Evolutionary conservation across 2,888 invertebrate species (phyloP), one percentile per base, ranked within the genome.

Genomic region (Scelioninae gen. 2): DNA sequence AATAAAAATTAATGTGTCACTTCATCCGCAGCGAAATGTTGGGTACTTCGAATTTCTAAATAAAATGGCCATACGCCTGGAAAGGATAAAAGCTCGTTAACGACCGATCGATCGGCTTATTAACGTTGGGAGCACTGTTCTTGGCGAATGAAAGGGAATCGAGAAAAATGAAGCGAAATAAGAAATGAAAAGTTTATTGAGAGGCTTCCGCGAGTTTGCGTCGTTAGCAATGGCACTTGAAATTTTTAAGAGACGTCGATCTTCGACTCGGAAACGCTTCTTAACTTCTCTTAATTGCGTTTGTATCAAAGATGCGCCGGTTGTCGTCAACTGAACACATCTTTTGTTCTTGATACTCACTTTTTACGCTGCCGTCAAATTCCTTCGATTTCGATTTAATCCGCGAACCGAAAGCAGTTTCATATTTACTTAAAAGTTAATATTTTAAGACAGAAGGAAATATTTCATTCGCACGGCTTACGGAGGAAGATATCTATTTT

Each of bases 71-170:
- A 55, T 55, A 55, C 48, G 37, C 35, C 55, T 48, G 19, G 2
- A 55, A 53, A 68, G 63, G 58, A 73, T 73, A 64, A 69, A 69
- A 73, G 61, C 55, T 67, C 70, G 65, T 70, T 74, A 74, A 55
- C 67, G 61, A 70, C 52, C 67, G 67, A 67, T 74, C 70, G 70
- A 67, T 67, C 67, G 70, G 58, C 74, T 74, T 74, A 74, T 70
- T 70, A 74, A 74, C 63, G 74, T 60, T 70, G 22, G 16, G 46
- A 63, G 65, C 50, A 37, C 48, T 19, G 52, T 58, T 67, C 61
- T 35, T 33, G 7, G 35, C 18, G 46, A 39, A 65, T 43, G 46
- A 55, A 61, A 48, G 11, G 55, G 41, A 50, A 63, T 57, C 46
- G 53, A 67, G 48, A 70, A 55, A 67, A 70, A 57, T 48, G 60